phyloP scores from a whole-genome alignment of 1,140 invertebrate genomes.

The Zaprionus taronus region DNA sequence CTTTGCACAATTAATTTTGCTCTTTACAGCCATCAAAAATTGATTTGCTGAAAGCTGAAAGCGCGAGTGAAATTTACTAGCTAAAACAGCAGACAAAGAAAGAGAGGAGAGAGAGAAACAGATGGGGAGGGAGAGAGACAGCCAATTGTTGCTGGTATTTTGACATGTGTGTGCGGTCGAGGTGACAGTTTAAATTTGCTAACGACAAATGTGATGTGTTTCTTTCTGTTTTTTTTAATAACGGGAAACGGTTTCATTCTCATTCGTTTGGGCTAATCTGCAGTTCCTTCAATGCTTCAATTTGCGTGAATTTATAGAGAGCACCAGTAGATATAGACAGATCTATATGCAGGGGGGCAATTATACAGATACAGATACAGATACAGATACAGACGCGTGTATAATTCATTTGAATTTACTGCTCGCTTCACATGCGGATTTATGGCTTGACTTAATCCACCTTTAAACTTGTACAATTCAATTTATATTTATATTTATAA shows the following conservation, averaged over 20 bases:
- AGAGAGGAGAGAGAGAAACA: constrained; percentile 26
- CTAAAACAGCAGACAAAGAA: constrained; percentile 35
- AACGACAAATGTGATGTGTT: not conserved
- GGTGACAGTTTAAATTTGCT: constrained; percentile 38
- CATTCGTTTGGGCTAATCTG: not conserved
- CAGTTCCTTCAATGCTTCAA: constrained; percentile 6
- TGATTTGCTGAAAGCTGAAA: constrained; percentile 60
- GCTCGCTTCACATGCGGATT: constrained; percentile 53
- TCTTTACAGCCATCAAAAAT: constrained; percentile 43
- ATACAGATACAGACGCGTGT: not conserved
- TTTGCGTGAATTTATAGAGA: constrained; percentile 24
- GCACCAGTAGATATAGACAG: not conserved
- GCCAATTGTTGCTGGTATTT: constrained; percentile 19
- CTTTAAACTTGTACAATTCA: constrained; percentile 73
- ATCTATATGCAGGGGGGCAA: not conserved
- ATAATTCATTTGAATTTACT: constrained; percentile 64
- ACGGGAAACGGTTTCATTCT: constrained; percentile 5
- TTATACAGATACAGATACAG: constrained; percentile 3
- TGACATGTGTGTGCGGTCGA: constrained; percentile 18
- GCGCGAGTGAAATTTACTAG: constrained; percentile 50
- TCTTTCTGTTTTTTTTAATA: not conserved
- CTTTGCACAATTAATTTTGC: constrained; percentile 30
- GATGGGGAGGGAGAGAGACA: not conserved
- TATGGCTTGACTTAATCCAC: constrained; percentile 78
- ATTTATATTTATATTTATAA: constrained; percentile 58